phyloP scores from a whole-genome alignment of 2,113 vertebrate genomes.

The Clinocottus analis region DNA sequence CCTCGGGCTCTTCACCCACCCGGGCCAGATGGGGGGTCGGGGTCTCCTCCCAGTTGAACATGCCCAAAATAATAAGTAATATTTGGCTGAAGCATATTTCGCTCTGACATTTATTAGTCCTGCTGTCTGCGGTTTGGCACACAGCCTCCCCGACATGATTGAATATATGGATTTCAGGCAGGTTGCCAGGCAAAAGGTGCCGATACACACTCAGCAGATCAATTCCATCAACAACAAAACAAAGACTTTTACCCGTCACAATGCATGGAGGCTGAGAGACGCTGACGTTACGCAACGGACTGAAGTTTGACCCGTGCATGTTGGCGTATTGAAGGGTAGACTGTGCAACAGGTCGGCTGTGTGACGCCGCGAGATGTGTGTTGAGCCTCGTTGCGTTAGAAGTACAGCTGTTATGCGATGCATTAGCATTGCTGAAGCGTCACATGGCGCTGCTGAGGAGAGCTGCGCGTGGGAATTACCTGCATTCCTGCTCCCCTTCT shows the following conservation, averaged over 20 bases:
- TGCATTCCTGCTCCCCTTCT: background rate
- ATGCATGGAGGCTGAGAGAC: background rate
- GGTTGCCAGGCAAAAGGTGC: background rate
- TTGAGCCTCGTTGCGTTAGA: conserved; percentile 2
- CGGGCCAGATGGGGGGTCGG: background rate
- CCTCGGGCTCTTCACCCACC: background rate
- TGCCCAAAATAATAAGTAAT: background rate
- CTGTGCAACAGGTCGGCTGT: background rate
- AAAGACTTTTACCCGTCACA: background rate
- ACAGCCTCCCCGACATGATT: background rate
- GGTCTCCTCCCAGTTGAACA: background rate
- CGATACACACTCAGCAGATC: conserved; percentile 6
- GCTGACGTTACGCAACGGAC: background rate
- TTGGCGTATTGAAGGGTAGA: background rate
- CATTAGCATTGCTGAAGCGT: background rate
- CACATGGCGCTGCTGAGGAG: conserved; percentile 2
- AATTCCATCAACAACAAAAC: background rate
- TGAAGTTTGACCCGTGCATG: background rate
- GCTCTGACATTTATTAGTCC: background rate
- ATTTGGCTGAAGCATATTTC: background rate
- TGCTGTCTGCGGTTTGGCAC: background rate
- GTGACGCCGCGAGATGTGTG: too few species aligned
- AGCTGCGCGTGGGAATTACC: background rate
- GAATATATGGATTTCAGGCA: conserved; percentile 12
- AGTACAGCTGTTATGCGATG: background rate